Conservation (phyloP, 1,140 invertebrate species). For the Protaetia brevitarsis region DNA sequence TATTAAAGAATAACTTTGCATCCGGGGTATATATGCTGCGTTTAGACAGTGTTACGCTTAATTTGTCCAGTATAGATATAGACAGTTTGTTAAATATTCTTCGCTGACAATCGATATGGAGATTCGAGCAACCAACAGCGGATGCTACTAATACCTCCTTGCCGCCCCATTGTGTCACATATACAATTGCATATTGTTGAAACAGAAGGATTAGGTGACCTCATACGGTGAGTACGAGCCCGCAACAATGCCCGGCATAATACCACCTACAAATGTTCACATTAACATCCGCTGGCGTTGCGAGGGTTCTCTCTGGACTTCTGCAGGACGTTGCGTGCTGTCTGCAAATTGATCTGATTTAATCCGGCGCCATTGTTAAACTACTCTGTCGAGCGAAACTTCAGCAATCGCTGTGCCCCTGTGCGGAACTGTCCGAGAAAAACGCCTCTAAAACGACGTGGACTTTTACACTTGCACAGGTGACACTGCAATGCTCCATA, state of each 20-base stretch:
- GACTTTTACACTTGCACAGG: no score
- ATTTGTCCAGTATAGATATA: no score
- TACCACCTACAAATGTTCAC: constrained; percentile 35
- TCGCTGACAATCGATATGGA: no score
- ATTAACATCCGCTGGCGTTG: constrained; percentile 29
- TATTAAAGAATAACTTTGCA: no score
- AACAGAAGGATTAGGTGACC: constrained; percentile 37
- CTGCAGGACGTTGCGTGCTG: constrained; percentile 32
- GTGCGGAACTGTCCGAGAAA: not conserved
- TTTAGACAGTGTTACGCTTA: no score
- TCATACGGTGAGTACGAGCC: constrained; percentile 27
- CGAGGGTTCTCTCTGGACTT: constrained; percentile 23
- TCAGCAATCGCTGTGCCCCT: not conserved
- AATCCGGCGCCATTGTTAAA: constrained; percentile 36
- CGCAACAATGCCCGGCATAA: constrained; percentile 35
- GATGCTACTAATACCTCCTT: constrained; percentile 19
- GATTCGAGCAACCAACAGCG: no score
- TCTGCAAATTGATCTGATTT: constrained; percentile 36
- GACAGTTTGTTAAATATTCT: no score
- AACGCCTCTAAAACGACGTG: not conserved
- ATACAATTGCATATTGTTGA: constrained; percentile 37
- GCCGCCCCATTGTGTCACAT: constrained; percentile 34
- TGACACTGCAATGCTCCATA: no score
- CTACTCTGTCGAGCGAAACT: not conserved
- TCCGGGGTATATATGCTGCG: no score